Base-by-base conservation (phyloP, 2,113 vertebrate genomes). In the Alosa alosa region DNA sequence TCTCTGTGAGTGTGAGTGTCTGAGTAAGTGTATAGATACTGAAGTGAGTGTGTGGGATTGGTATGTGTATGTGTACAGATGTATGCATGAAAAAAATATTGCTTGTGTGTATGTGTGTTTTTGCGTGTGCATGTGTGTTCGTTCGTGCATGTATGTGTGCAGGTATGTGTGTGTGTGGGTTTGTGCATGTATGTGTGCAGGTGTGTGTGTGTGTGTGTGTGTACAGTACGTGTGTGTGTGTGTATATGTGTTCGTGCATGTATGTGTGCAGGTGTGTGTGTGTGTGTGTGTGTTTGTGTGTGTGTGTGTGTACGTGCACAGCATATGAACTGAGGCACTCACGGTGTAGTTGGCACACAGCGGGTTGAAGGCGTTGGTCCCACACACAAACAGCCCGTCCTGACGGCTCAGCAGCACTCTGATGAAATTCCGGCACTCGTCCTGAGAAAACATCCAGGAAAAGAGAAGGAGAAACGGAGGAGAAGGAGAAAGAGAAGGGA, bases 301-400 rank as follows among this genome's bases (percentile, higher is more conserved):
- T 36, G 64, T 72, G 68, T 75, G 68, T 75, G 72, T 78, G 72
- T 78, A 36, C 13, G 72, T 78, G 36, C 39, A 36, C 13, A 31
- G 55, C 20, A 22, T 22, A 18, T 60, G 55, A 57, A 57, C 18
- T 4, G 36, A 6, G 49, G 22, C 83, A 94, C 98, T 98, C 93
- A 99, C 98, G 10, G 96, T 98, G 87, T 98, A 99, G 94, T 98
- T 98, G 91, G 97, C 97, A 4, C 97, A 99, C 22, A 98, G 84
- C 0, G 98, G 98, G 91, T 99, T 99, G 95, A 99, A 99, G 89
- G 98, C 98, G 1, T 99, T 99, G 91, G 97, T 99, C 55, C 98
- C 98, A 0, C 98, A 99, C 84, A 98, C 94, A 25, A 99, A 99
- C 41, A 99, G 95, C 86, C 96, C 96, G 68, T 96, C 94, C 6